These are phyloP conservation scores for Myotis davidii DNA, from an alignment of 2,113 vertebrate genomes.

Conservation along the genomic window DNA sequence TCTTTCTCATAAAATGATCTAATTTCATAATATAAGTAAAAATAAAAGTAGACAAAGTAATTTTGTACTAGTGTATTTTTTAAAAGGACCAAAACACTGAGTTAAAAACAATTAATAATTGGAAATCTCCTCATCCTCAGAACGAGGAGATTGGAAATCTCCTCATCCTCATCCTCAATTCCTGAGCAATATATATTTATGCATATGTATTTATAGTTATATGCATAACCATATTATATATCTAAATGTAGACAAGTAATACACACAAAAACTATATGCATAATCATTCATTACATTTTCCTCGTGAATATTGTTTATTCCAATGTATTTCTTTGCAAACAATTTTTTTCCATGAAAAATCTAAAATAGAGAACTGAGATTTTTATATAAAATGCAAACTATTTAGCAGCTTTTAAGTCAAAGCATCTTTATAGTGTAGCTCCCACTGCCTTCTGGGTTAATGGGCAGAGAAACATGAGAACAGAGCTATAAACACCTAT, in stretches of 20 bases:
- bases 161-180: slow-evolving; percentile 30
- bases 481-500: neutral
- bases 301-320: neutral
- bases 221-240: neutral
- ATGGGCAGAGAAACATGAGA: neutral
- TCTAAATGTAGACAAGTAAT: neutral
- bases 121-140: neutral
- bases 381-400: neutral
- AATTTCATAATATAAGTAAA: slow-evolving; percentile 39
- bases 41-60: slow-evolving; percentile 34
- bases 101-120: slow-evolving; percentile 10
- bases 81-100: neutral
- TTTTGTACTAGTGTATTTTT: slow-evolving; percentile 27
- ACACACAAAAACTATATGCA: neutral
- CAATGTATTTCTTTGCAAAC: neutral
- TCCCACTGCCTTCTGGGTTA: neutral
- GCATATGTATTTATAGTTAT: neutral
- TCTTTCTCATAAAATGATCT: neutral
- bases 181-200: slow-evolving; percentile 16
- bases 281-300: neutral
- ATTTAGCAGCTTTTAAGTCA: neutral
- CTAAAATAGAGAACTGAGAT: neutral
- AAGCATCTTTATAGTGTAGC: neutral
- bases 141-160: slow-evolving; percentile 28
- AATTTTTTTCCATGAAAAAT: neutral